phyloP scores from a whole-genome alignment of 2,113 vertebrate genomes.

The Candoia aspera region DNA sequence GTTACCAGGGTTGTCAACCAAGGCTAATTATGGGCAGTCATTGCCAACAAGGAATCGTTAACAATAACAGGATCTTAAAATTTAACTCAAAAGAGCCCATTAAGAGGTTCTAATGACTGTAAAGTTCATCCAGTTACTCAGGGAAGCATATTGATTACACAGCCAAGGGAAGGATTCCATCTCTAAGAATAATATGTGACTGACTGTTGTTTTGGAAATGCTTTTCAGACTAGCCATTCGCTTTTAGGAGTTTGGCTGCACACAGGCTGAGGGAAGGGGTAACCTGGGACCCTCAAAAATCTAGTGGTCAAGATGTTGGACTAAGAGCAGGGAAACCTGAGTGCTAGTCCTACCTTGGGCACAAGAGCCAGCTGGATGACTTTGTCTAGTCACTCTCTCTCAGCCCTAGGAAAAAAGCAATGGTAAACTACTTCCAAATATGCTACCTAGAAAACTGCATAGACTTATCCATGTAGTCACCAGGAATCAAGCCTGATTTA shows the following conservation, averaged over 20 bases:
- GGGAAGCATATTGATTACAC: neutral
- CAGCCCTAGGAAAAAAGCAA: neutral
- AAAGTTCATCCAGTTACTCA: neutral
- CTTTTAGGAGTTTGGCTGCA: neutral
- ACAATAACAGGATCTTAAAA: neutral
- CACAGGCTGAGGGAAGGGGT: neutral
- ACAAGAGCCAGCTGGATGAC: neutral
- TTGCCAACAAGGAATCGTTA: slow-evolving; percentile 21
- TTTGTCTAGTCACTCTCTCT: neutral
- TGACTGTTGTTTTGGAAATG: neutral
- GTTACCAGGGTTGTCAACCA: slow-evolving; percentile 11
- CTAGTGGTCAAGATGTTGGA: neutral
- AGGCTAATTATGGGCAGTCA: slow-evolving; percentile 8
- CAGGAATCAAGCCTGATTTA: neutral
- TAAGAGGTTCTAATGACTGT: neutral
- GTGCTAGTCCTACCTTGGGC: neutral
- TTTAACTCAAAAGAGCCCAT: slow-evolving; percentile 10
- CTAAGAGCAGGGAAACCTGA: neutral
- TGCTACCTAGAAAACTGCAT: neutral
- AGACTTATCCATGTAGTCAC: neutral
- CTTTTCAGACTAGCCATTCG: neutral
- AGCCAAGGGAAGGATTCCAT: neutral
- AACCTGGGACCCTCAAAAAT: neutral
- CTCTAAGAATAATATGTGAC: neutral
- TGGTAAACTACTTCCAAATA: neutral